phyloP scores from a whole-genome alignment of 2,113 vertebrate genomes.

The Apteryx owenii region DNA sequence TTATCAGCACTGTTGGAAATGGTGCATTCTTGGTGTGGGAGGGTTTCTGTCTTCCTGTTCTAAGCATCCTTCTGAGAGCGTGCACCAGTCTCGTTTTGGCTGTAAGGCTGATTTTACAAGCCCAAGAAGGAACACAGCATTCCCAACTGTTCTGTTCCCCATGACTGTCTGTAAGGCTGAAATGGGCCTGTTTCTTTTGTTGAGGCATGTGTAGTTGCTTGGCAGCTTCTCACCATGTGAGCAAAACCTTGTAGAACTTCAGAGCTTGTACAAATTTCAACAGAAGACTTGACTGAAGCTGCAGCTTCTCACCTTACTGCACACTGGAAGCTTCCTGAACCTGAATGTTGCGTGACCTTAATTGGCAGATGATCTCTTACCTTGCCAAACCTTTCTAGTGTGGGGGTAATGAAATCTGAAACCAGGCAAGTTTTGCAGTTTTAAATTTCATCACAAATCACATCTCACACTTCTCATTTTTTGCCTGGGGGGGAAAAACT shows the following conservation, averaged over 20 bases:
- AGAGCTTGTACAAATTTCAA: not conserved
- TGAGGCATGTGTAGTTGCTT: not conserved
- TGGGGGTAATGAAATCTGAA: conserved; percentile 55
- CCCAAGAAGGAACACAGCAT: not conserved
- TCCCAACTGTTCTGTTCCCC: not conserved
- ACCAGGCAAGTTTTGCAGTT: conserved; percentile 1
- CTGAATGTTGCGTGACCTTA: not conserved
- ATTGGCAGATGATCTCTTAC: not conserved
- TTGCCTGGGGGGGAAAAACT: conserved; percentile 13
- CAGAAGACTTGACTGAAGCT: not conserved
- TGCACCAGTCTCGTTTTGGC: not conserved
- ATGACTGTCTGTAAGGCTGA: not conserved
- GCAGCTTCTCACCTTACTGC: not conserved
- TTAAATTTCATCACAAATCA: conserved; percentile 58
- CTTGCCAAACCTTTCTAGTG: conserved; percentile 11
- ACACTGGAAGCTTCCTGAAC: not conserved
- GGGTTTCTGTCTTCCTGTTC: not conserved
- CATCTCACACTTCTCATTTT: conserved; percentile 27
- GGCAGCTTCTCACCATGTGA: not conserved
- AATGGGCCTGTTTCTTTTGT: not conserved
- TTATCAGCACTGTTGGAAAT: not conserved
- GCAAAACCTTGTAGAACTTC: not conserved
- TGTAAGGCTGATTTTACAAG: not conserved
- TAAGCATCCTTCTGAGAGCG: not conserved
- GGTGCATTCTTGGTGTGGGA: not conserved